Conservation (phyloP, 2,888 invertebrate genomes). For the Bhutanitis thaidina region DNA sequence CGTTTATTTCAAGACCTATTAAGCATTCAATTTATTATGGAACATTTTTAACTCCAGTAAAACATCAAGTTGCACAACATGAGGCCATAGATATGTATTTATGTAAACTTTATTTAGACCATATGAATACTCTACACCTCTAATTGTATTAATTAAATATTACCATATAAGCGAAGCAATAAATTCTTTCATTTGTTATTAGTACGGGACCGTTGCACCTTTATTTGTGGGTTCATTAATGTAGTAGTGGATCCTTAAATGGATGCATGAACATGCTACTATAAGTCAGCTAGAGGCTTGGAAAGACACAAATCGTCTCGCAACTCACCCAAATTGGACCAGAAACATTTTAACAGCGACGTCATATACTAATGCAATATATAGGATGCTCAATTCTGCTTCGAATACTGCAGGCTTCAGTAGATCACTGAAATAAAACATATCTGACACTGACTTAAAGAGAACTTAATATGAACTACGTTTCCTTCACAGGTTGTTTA, state of each 20-base stretch:
- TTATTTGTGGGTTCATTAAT: constrained; percentile 23
- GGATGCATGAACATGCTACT: constrained; percentile 22
- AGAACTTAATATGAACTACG: no score
- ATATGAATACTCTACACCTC: constrained; percentile 6
- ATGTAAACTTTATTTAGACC: constrained; percentile 1
- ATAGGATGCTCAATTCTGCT: constrained; percentile 16
- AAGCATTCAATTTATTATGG: background rate
- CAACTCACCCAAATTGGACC: constrained; percentile 32
- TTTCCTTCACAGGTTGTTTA: no score
- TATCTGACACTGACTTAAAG: no score
- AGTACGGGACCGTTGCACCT: constrained; percentile 5
- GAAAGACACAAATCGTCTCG: constrained; percentile 31
- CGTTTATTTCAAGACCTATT: background rate
- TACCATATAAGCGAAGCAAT: constrained; percentile 16
- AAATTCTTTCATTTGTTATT: constrained; percentile 23
- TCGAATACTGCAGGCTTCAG: background rate
- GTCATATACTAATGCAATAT: constrained; percentile 27
- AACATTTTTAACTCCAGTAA: background rate
- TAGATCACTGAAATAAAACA: no score
- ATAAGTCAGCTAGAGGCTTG: constrained; percentile 23
- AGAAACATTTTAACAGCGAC: constrained; percentile 36
- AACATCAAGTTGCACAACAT: constrained; percentile 3
- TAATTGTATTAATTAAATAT: constrained; percentile 25
- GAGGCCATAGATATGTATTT: constrained; percentile 1
- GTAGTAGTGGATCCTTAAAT: constrained; percentile 18